These are phyloP conservation scores for Paraescarpia echinospica DNA, from an alignment of 1,140 invertebrate genomes.

Conservation along the genomic window DNA sequence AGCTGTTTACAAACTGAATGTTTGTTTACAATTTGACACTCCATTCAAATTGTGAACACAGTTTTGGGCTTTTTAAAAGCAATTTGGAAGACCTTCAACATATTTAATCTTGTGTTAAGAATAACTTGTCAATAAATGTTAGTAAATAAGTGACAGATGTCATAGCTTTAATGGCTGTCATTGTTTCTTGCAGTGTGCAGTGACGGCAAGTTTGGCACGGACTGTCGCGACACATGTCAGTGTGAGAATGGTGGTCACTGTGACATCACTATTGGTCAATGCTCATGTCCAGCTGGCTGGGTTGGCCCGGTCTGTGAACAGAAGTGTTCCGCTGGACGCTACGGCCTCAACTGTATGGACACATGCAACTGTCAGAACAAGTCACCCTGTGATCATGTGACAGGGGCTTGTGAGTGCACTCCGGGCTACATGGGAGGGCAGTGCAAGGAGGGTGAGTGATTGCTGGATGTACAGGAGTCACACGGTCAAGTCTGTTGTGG, in stretches of 20 bases:
- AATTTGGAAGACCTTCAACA: no score
- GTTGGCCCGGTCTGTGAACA: constrained; percentile 42
- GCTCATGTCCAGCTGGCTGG: constrained; percentile 83
- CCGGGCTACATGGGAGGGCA: constrained; percentile 57
- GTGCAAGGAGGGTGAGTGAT: constrained; percentile 22
- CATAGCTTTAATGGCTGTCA: constrained; percentile 25
- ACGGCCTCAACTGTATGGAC: constrained; percentile 52
- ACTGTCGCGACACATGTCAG: constrained; percentile 78
- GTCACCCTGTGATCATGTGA: constrained; percentile 48
- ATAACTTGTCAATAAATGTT: no score
- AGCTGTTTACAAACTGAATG: not conserved
- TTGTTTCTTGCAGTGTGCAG: constrained; percentile 46
- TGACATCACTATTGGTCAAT: constrained; percentile 82
- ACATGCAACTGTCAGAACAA: constrained; percentile 52
- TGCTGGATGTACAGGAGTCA: no score
- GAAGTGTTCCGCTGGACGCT: constrained; percentile 54
- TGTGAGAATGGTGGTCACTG: constrained; percentile 76
- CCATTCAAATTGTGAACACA: not conserved
- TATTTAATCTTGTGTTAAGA: no score
- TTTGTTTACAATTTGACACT: no score
- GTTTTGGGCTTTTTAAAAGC: not conserved
- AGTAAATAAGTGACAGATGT: no score
- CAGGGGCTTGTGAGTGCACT: constrained; percentile 65
- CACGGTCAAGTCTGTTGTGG: not conserved
- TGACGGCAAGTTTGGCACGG: constrained; percentile 48